Evolutionary conservation across 2,888 invertebrate genomes (phyloP).

Genomic region (Rugalucina vietnamica): DNA sequence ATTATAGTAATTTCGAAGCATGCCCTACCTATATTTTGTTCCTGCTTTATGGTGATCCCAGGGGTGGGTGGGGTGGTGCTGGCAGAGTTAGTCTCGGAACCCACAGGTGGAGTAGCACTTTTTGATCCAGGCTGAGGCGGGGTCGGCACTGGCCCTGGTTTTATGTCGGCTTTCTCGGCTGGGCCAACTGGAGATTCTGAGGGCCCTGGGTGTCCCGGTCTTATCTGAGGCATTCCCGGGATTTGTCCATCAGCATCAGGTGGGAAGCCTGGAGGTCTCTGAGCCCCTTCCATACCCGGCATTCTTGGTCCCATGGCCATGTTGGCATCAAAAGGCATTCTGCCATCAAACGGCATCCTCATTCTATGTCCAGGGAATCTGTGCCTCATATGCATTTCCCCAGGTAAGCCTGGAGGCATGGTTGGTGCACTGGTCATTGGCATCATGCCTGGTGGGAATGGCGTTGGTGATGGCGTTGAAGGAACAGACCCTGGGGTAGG

Average conservation of each 20-base stretch:
- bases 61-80: conserved; percentile 42
- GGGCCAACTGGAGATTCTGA: conserved; percentile 1
- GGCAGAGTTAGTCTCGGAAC: not conserved
- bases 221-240: conserved; percentile 21
- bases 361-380: conserved; percentile 44
- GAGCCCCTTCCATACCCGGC: not conserved
- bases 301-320: conserved; percentile 36
- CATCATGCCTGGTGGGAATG: conserved; percentile 36
- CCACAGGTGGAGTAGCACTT: conserved; percentile 1
- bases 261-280: conserved; percentile 17
- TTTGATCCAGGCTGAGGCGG: not conserved
- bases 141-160: not conserved
- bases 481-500: conserved; percentile 55
- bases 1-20: no score
- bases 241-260: conserved; percentile 24
- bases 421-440: conserved; percentile 30
- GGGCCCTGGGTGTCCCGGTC: conserved; percentile 5
- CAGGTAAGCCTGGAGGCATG: conserved; percentile 34
- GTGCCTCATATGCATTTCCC: conserved; percentile 44
- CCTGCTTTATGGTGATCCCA: conserved; percentile 48
- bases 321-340: conserved; percentile 30
- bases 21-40: conserved; percentile 18
- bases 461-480: conserved; percentile 56
- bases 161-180: conserved; percentile 27
- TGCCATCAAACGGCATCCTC: conserved; percentile 48